Percentiles rank a stretch among this genome's conserved stretches.
Evolutionary conservation across 2,888 invertebrate genomes (phyloP).

Genomic region (Agrochola circellaris): DNA sequence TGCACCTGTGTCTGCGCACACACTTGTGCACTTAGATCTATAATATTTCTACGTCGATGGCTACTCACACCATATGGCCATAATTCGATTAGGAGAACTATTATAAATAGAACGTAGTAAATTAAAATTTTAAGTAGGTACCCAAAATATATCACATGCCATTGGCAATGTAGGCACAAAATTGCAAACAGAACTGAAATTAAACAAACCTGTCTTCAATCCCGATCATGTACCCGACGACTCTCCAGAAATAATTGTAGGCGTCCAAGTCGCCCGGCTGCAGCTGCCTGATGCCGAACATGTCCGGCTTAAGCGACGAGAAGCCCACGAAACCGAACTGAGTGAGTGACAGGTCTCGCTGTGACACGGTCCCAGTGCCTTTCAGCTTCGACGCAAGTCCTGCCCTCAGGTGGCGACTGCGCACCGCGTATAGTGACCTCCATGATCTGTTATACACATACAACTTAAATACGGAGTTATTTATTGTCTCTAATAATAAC

Average conservation of each 20-base stretch:
- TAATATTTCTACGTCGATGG: neutral
- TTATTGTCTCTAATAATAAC: neutral
- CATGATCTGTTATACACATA: conserved; percentile 89
- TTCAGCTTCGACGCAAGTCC: conserved; percentile 86
- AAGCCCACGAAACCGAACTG: conserved; percentile 97
- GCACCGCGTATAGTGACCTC: conserved; percentile 92
- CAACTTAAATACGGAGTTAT: neutral
- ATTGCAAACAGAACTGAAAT: neutral
- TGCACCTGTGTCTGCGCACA: too few relatives aligned
- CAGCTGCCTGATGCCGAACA: conserved; percentile 92
- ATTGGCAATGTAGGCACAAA: neutral
- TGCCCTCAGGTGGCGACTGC: conserved; percentile 92
- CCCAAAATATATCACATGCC: neutral
- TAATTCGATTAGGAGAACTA: neutral
- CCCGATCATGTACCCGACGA: conserved; percentile 95
- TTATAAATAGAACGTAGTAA: too few relatives aligned
- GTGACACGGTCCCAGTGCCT: conserved; percentile 92
- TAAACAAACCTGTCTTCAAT: conserved; percentile 93
- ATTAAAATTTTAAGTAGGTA: neutral
- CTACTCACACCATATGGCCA: too few relatives aligned
- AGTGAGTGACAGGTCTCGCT: conserved; percentile 96
- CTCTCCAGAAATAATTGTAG: conserved; percentile 96
- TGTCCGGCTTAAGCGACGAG: conserved; percentile 91
- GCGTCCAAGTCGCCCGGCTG: conserved; percentile 93
- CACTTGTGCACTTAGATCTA: too few relatives aligned